These are phyloP conservation scores for Percopsis omiscomaycus DNA, from an alignment of 2,797 vertebrate genomes.

Conservation along the genomic window DNA sequence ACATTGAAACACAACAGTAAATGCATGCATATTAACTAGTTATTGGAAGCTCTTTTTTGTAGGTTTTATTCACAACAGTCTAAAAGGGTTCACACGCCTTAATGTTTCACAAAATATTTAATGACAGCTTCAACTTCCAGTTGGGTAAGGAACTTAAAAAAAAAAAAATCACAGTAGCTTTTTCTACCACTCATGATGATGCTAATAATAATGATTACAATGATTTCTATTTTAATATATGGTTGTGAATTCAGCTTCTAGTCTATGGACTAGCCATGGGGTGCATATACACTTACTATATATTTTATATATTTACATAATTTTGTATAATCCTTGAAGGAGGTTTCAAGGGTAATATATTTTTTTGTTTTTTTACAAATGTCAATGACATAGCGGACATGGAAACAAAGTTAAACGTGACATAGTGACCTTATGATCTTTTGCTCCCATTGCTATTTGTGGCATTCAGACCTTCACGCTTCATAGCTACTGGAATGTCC, in stretches of 20 bases:
- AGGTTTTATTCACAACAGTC: no score
- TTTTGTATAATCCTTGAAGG: constrained; percentile 44
- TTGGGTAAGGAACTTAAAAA: no score
- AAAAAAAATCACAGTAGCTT: no score
- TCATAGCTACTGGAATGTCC: constrained; percentile 2
- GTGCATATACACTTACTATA: constrained; percentile 22
- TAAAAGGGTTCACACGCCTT: no score
- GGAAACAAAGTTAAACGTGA: constrained; percentile 22
- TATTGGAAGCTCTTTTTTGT: no score
- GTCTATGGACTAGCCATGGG: constrained; percentile 34
- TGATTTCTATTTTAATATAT: no score
- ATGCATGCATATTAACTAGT: background rate
- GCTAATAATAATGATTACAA: no score
- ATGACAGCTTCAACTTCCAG: no score
- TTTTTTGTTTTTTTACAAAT: constrained; percentile 9
- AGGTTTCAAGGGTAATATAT: constrained; percentile 29
- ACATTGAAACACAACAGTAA: background rate
- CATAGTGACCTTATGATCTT: constrained; percentile 2
- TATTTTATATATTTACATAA: constrained; percentile 34
- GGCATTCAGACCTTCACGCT: constrained; percentile 14
- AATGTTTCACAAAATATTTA: no score
- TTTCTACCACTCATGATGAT: no score
- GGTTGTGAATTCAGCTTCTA: constrained; percentile 39
- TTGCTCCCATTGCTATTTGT: constrained; percentile 11
- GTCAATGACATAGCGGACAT: constrained; percentile 14